phyloP scores from a whole-genome alignment of 2,113 vertebrate genomes.

The Rhadina sibilatrix region DNA sequence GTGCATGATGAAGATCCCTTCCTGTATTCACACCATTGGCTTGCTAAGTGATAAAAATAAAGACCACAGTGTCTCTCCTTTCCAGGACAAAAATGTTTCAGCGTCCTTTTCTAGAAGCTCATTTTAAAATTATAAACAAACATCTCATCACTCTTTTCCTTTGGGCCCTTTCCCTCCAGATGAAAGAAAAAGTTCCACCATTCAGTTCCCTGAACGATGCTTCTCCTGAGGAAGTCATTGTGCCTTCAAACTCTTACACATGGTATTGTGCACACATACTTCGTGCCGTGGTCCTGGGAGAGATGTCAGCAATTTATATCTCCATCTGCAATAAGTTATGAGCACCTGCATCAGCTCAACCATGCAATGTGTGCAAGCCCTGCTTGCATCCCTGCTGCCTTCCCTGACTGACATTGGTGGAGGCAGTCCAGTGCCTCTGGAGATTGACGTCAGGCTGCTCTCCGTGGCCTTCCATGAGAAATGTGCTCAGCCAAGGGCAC shows the following conservation, averaged over 20 bases:
- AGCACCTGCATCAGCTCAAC: conserved; percentile 29
- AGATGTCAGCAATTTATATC: conserved; percentile 28
- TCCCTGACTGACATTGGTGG: neutral
- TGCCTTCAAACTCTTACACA: neutral
- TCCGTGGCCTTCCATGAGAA: neutral
- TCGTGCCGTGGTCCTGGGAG: neutral
- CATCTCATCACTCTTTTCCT: neutral
- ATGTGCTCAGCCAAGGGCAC: neutral
- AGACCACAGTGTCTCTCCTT: neutral
- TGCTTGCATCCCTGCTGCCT: neutral
- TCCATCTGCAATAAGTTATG: conserved; percentile 39
- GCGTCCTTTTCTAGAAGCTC: neutral
- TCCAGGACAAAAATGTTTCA: neutral
- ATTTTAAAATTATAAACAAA: conserved; percentile 21
- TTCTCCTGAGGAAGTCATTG: neutral
- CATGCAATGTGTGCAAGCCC: neutral
- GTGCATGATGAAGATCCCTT: neutral
- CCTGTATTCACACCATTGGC: neutral
- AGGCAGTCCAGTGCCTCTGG: neutral
- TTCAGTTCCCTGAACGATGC: neutral
- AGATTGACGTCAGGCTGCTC: neutral
- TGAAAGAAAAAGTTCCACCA: neutral
- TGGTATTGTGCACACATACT: neutral
- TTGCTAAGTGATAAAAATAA: neutral
- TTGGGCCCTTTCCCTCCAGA: neutral